Evolutionary conservation across 2,888 invertebrate genomes (phyloP), one percentile per base, ranked within the genome.

Genomic region (Nephrocerus scutellatus): DNA sequence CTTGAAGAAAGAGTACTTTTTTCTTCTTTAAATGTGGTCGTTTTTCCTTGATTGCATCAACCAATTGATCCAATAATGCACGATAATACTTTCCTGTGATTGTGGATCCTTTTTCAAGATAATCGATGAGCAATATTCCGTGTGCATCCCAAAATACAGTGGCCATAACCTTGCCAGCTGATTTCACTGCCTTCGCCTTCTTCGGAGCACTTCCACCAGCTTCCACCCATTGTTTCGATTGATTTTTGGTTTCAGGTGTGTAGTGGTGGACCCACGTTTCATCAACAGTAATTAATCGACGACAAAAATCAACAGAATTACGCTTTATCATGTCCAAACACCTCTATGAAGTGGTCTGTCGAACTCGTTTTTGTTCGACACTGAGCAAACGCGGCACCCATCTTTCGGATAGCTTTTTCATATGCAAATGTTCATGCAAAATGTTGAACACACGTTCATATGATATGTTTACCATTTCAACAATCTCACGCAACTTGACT

Each of bases 341-440:
- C 39, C 51, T 45, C 49, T 53, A 28, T 40, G 55, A 56, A 54
- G 47, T 45, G 35, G 49, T 44, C 46, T 43, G 39, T 35, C 55
- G 56, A 21, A 38, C 48, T 12, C 39, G 53, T 43, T 55, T 56
- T 46, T 56, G 49, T 31, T 57, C 53, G 40, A 48, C 43, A 42
- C 55, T 54, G 40, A 59, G 56, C 47, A 59, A 55, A 48, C 52
- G 58, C 48, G 57, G 57, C 54, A 60, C 55, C 57, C 56, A 60
- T 53, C 57, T 36, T 31, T 52, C 56, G 29, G 52, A 56, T 25
- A 59, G 46, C 51, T 60, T 59, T 50, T 39, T 55, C 55, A 59
- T 53, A 39, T 46, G 49, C 47, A 55, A 56, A 39, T 42, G 36
- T 46, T 56, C 49, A 44, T 51, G 48, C 25, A 55, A 44, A 39